Conservation (phyloP, 2,888 invertebrate species). For the Coenonympha arcania region DNA sequence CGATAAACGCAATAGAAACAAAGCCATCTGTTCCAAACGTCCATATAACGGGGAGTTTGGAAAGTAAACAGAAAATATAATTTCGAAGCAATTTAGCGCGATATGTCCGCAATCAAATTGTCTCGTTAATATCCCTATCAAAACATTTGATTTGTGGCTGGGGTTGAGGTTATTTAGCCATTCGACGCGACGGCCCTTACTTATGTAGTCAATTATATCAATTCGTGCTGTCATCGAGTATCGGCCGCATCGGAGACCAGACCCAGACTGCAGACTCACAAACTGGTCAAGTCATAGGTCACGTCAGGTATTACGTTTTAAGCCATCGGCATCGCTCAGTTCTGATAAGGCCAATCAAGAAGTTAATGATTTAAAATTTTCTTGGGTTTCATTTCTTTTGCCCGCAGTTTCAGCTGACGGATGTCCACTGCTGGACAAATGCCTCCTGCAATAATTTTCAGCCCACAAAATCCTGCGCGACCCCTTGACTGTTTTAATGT, state of each 20-base stretch:
- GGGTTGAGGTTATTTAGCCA: slow-evolving; percentile 64
- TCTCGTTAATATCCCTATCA: slow-evolving; percentile 74
- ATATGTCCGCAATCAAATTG: slow-evolving; percentile 75
- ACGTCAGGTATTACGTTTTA: no score
- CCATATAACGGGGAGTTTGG: slow-evolving; percentile 64
- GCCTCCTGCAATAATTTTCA: no score
- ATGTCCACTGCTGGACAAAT: no score
- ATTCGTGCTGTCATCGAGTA: slow-evolving; percentile 16
- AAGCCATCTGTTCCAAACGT: slow-evolving; percentile 52
- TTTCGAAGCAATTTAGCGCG: slow-evolving; percentile 74
- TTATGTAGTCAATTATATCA: slow-evolving; percentile 53
- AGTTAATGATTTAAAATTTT: no score
- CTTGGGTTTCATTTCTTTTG: no score
- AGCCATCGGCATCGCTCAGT: no score
- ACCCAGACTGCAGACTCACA: neutral
- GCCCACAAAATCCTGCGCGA: no score
- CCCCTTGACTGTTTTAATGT: no score
- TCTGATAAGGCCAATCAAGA: no score
- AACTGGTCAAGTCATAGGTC: no score
- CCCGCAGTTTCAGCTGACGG: no score
- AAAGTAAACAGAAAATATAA: slow-evolving; percentile 75
- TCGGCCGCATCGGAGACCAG: neutral
- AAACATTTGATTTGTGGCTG: slow-evolving; percentile 74
- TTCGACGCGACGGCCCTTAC: slow-evolving; percentile 60
- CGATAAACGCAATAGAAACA: slow-evolving; percentile 61